Base-by-base conservation (phyloP, 1,140 invertebrate species). In the Trinorchestia longiramus region DNA sequence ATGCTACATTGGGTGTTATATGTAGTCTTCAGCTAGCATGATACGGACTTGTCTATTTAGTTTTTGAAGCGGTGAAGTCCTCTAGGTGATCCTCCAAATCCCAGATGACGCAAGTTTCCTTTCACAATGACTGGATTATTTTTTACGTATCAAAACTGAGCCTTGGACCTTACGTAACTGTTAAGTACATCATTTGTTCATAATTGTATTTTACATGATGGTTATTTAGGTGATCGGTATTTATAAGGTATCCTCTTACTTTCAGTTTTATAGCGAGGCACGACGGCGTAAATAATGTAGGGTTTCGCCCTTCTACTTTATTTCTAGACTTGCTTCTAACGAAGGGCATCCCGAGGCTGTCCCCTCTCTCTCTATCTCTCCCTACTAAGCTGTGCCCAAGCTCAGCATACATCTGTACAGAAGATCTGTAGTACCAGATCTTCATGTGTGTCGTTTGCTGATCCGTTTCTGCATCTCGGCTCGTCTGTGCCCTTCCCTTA, bases 391-490 rank as follows among this genome's bases (percentile, higher is more conserved):
- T 77, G 62, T 28, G 62, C 62, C 62, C 62, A 28, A 36, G 62
- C 62, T 77, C 28, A 6, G 15, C 62, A 77, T 77, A 77, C 15
- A 53, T 8, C 47, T n/a, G n/a, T n/a, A n/a, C n/a, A n/a, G n/a
- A n/a, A n/a, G n/a, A n/a, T n/a, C n/a, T n/a, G n/a, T n/a, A n/a
- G n/a, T 36, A 77, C 62, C 62, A 15, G 62, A 77, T 77, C 62
- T 77, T 53, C 47, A 77, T 23, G 62, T 77, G 62, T 43, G 88
- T 90, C 88, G 88, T 41, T 15, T 41, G 28, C 88, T 41, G 88
- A 90, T 90, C 88, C 43, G 88, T 90, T 90, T 90, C 88, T 90
- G 43, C 88, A 43, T 90, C 88, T 90, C 88, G 42, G 28, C 36
- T 11, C 88, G 88, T 42, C 88, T 41, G 41, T 90, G 88, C n/a